phyloP scores from a whole-genome alignment of 1,140 invertebrate genomes.

The Solenopsis fugax region DNA sequence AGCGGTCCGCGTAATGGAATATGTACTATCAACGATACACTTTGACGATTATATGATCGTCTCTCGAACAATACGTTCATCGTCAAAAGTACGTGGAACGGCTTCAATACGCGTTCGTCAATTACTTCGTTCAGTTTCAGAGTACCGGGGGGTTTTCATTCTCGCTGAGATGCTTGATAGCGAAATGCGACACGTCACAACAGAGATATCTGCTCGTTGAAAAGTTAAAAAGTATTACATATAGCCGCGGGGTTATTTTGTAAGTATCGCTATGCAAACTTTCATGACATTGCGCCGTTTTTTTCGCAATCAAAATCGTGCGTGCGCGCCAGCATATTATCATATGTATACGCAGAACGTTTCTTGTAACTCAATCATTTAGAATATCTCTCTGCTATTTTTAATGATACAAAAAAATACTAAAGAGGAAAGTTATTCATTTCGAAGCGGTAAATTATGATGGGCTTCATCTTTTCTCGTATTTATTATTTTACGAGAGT shows the following conservation, averaged over 20 bases:
- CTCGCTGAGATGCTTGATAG: background rate
- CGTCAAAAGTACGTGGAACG: background rate
- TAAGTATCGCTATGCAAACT: background rate
- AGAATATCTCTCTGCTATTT: too few relatives aligned
- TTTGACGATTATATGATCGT: conserved; percentile 31
- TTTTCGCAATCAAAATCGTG: background rate
- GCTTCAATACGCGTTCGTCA: conserved; percentile 23
- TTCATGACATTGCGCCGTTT: background rate
- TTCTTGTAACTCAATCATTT: too few relatives aligned
- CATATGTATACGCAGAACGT: background rate
- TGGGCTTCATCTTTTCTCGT: too few relatives aligned
- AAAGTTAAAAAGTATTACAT: background rate
- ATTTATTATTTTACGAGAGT: too few relatives aligned
- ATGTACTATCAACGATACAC: conserved; percentile 6
- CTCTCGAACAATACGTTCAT: background rate
- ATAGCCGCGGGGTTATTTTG: background rate
- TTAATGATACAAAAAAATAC: too few relatives aligned
- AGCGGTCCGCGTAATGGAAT: conserved; percentile 35
- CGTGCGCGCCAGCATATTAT: background rate
- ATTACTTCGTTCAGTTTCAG: conserved; percentile 14
- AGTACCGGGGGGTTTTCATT: background rate
- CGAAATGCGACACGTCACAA: background rate
- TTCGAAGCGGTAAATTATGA: too few relatives aligned
- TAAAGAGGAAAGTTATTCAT: too few relatives aligned
- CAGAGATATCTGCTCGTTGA: background rate